Base-by-base conservation (phyloP, 2,113 vertebrate genomes). In the Trichomycterus rosablanca region DNA sequence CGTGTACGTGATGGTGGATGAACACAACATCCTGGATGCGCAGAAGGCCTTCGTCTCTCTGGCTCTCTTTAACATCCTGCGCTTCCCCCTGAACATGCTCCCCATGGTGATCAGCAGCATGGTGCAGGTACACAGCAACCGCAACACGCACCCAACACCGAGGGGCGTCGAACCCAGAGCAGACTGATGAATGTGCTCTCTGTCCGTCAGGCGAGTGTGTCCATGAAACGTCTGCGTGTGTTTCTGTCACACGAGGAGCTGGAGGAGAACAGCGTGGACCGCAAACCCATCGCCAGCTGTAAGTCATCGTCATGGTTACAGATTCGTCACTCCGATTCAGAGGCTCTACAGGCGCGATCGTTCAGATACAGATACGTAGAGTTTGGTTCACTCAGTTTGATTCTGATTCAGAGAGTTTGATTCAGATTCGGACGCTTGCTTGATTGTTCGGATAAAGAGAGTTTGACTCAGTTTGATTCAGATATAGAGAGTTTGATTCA, bases 41-140 rank as follows among this genome's bases (percentile, higher is more conserved):
- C 82, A 96, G 86, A 97, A 90, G 71, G 94, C 94, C 5, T 97
- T 98, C 16, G 91, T 93, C 56, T 94, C 94, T 0, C 73, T 93
- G 64, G 91, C 94, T 0, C 84, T 95, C n/a, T 97, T 94, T 86
- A 98, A 98, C 81, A 97, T 98, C 76, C 89, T 97, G 34, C 88
- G 94, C 1, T 98, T 98, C 22, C 92, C 94, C 35, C 75, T 96
- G 62, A 93, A 93, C 78, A 93, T 97, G 78, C 81, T 99, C 51
- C 94, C 96, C 0, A 92, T 98, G 94, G 94, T 99, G 72, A 97
- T 99, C 80, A 98, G 93, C 79, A 97, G 84, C 65, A 90, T 98
- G 8, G 95, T 98, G 52, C 94, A 99, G 83, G 86, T 88, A 1
- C 4, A 34, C 8, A n/a, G 7, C n/a, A 14, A 48, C 2, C 49